Evolutionary conservation across 2,888 invertebrate genomes (phyloP).

Genomic region (Agrypnus murinus): DNA sequence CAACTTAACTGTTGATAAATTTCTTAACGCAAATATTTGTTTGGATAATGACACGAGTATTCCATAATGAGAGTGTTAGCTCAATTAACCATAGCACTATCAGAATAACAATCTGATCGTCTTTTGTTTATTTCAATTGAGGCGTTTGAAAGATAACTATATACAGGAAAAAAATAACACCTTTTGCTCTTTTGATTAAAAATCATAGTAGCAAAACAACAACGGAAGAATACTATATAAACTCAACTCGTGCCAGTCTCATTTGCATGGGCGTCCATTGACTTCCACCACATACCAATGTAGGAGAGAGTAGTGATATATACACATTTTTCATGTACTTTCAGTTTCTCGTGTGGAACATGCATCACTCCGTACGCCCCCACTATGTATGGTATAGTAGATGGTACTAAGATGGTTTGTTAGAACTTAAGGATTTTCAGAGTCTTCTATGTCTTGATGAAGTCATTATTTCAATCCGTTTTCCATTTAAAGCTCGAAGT

Average conservation of each 20-base stretch:
- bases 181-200: conserved; percentile 35
- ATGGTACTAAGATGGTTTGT: neutral
- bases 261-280: conserved; percentile 46
- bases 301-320: conserved; percentile 36
- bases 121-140: conserved; percentile 4
- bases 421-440: conserved; percentile 19
- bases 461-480: conserved; percentile 37
- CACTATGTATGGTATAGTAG: conserved; percentile 25
- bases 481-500: conserved; percentile 36
- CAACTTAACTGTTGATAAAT: neutral
- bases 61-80: neutral
- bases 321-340: conserved; percentile 44
- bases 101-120: neutral
- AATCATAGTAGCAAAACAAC: conserved; percentile 26
- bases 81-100: neutral
- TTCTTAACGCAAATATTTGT: neutral
- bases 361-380: conserved; percentile 41
- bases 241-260: conserved; percentile 38
- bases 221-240: neutral
- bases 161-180: conserved; percentile 19
- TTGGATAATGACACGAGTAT: neutral
- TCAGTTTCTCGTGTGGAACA: conserved; percentile 43
- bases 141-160: neutral
- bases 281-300: conserved; percentile 40
- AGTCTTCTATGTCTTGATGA: conserved; percentile 34